A percentile compares a stretch with the other conserved stretches of the same genome.
phyloP scores from a whole-genome alignment of 2,113 vertebrate genomes.

The Embiotoca jacksoni region DNA sequence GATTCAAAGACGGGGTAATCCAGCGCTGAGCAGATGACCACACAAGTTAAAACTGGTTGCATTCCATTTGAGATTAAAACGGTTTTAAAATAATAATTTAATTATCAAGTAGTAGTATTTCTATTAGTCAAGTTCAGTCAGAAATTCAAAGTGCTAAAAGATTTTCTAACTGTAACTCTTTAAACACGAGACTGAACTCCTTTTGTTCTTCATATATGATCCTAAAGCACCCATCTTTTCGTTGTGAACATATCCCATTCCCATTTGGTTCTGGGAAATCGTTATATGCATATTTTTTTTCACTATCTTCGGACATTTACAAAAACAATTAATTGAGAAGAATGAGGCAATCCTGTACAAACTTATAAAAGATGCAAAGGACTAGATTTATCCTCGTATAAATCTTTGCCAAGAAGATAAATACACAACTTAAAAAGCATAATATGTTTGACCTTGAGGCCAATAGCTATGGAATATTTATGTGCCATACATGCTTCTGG shows the following conservation, averaged over 20 bases:
- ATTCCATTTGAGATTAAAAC: neutral
- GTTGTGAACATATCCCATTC: neutral
- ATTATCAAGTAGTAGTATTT: neutral
- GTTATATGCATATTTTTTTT: neutral
- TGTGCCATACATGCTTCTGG: slow-evolving; percentile 36
- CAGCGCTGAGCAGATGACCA: neutral
- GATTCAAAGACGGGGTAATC: neutral
- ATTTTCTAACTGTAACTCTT: neutral
- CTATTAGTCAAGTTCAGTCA: too few relatives aligned
- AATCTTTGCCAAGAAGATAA: slow-evolving; percentile 48
- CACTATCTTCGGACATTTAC: neutral
- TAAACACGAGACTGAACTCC: neutral
- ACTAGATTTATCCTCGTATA: slow-evolving; percentile 14
- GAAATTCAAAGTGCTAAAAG: too few relatives aligned
- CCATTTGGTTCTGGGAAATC: neutral
- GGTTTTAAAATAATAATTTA: slow-evolving; percentile 10
- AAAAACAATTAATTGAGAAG: too few relatives aligned
- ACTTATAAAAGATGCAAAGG: slow-evolving; percentile 1
- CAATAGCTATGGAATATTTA: slow-evolving; percentile 70
- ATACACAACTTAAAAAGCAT: slow-evolving; percentile 51
- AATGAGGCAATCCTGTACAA: neutral
- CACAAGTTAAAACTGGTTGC: neutral
- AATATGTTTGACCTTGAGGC: slow-evolving; percentile 50
- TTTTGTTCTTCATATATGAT: neutral
- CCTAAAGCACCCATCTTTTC: too few relatives aligned